Evolutionary conservation across 2,888 invertebrate genomes (phyloP), one percentile per base, ranked within the genome.

Genomic region (Synergus itoensis): DNA sequence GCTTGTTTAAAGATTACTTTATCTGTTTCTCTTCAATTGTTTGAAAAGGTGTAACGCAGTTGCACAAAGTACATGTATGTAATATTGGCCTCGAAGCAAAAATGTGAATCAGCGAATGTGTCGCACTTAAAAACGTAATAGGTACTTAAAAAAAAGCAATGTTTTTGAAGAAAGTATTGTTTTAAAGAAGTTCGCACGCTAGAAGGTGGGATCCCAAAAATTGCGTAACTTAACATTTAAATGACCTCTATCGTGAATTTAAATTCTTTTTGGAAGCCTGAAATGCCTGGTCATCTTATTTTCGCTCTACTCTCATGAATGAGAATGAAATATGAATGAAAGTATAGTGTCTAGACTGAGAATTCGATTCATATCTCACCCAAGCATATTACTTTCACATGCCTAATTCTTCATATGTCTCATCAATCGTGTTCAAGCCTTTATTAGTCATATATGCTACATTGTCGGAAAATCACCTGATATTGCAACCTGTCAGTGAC

Each of bases 391-490:
- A 21, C 21, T 21, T 62, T 28, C 14, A 21, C 62, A 62, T 28
- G 14, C 21, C 62, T 28, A 28, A 62, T 28, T 62, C 5, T n/a
- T 62, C 21, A 21, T 12, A 21, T 60, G 53, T 60, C 4, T 57
- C 62, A 62, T 14, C 5, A 21, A 5, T 62, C 14, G 21, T 12
- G 12, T 1, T 62, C 28, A 28, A 28, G 62, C 12, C 18, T 21
- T 62, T 14, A 21, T 12, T 11, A 0, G 4, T 62, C 21, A 62
- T 28, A 21, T 28, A 28, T 28, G 28, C 12, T 28, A 28, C 21
- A 48, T 53, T 53, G 73, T 73, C 73, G 28, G 16, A 73, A 73
- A 53, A 48, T 73, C 73, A 53, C 40, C 53, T 53, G 73, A 73
- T 73, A 73, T 73, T 53, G 28, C 48, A 28, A 40, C 12, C n/a